Evolutionary conservation across 2,888 invertebrate species (phyloP).

Genomic region (Dyspetes luteomarginatus): DNA sequence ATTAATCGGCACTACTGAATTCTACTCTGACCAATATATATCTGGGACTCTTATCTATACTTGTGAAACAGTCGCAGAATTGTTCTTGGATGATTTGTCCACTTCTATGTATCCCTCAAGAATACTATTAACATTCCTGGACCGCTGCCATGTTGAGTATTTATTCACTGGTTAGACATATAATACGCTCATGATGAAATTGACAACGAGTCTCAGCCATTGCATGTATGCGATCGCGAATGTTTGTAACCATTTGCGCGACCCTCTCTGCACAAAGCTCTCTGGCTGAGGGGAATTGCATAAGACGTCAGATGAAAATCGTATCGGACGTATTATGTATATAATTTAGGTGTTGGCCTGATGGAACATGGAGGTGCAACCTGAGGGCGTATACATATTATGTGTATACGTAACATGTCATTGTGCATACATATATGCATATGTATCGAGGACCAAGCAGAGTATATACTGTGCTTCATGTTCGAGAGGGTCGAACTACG

Average conservation of each 20-base stretch:
- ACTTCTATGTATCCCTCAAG: no score
- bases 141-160: no score
- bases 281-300: slow-evolving; percentile 21
- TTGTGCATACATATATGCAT: no score
- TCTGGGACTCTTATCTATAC: no score
- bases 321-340: slow-evolving; percentile 39
- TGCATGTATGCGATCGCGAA: background rate
- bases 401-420: no score
- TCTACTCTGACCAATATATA: no score
- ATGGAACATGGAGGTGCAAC: slow-evolving; percentile 28
- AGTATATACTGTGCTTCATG: slow-evolving; percentile 8
- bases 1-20: no score
- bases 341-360: slow-evolving; percentile 20
- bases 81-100: no score
- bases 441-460: slow-evolving; percentile 5
- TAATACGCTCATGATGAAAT: background rate
- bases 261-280: background rate
- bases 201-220: background rate
- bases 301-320: slow-evolving; percentile 47
- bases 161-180: no score
- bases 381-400: slow-evolving; percentile 40
- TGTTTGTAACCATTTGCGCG: background rate
- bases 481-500: slow-evolving; percentile 13
- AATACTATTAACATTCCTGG: no score
- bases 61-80: no score